A percentile compares a stretch with the other conserved stretches of the same genome.
Evolutionary conservation across 2,888 invertebrate genomes (phyloP).

Genomic region (Stenolophus ochropezus): DNA sequence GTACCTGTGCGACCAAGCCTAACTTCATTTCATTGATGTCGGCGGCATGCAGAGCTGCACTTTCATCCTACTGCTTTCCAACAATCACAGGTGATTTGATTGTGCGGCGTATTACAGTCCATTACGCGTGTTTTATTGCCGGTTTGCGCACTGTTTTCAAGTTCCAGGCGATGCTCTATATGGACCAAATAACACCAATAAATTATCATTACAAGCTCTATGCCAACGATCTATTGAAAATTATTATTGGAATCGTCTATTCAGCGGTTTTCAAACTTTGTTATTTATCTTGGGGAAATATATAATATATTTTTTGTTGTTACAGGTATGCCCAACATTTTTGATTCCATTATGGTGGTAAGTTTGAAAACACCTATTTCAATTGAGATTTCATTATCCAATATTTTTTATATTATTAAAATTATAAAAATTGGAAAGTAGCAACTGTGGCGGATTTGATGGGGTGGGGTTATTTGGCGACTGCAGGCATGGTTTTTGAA

Average conservation of each 20-base stretch:
- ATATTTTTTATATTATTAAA: too few relatives aligned
- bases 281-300: neutral
- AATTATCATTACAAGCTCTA: constrained; percentile 39
- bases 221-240: constrained; percentile 44
- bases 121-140: constrained; percentile 50
- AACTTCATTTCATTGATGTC: neutral
- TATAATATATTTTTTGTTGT: neutral
- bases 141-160: constrained; percentile 8
- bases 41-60: neutral
- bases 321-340: neutral
- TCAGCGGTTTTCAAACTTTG: constrained; percentile 21
- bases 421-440: too few relatives aligned
- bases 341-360: neutral
- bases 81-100: constrained; percentile 48
- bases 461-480: too few relatives aligned
- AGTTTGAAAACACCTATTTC: neutral
- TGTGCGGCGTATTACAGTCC: constrained; percentile 43
- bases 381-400: too few relatives aligned
- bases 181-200: constrained; percentile 51
- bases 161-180: constrained; percentile 49
- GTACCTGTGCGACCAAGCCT: too few relatives aligned
- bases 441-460: too few relatives aligned
- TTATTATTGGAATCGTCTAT: constrained; percentile 25
- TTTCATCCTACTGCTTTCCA: constrained; percentile 3
- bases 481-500: too few relatives aligned